phyloP scores from a whole-genome alignment of 2,888 invertebrate genomes.

The Agonopterix alstromeriana region DNA sequence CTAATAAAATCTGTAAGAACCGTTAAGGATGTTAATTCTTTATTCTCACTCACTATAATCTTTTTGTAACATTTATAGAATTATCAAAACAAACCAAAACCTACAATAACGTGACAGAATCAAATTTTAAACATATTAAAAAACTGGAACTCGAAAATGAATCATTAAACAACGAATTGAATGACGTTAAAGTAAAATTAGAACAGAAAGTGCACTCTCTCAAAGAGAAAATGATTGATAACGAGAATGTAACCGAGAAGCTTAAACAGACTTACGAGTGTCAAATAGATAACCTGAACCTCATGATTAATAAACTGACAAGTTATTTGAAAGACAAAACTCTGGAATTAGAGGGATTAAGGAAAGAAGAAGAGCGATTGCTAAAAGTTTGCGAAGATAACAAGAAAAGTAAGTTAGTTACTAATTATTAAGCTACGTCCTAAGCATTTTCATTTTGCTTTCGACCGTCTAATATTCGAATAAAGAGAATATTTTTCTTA shows the following conservation, averaged over 20 bases:
- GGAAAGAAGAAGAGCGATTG: slow-evolving; percentile 39
- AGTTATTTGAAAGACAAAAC: slow-evolving; percentile 51
- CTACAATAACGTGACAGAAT: slow-evolving; percentile 24
- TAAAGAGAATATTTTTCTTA: no score
- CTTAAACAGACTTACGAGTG: slow-evolving; percentile 46
- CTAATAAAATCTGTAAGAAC: not conserved
- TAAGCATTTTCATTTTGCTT: no score
- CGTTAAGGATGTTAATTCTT: not conserved
- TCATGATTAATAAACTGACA: slow-evolving; percentile 45
- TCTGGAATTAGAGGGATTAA: slow-evolving; percentile 31
- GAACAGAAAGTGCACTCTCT: slow-evolving; percentile 50
- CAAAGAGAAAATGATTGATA: slow-evolving; percentile 47
- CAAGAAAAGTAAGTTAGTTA: slow-evolving; percentile 26
- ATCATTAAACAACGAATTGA: slow-evolving; percentile 35
- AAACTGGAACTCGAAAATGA: slow-evolving; percentile 37
- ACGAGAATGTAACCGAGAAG: slow-evolving; percentile 45
- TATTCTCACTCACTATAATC: not conserved
- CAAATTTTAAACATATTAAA: slow-evolving; percentile 32
- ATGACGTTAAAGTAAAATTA: slow-evolving; percentile 42
- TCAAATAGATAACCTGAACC: slow-evolving; percentile 48
- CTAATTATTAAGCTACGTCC: not conserved
- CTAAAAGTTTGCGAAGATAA: slow-evolving; percentile 30
- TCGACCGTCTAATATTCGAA: no score
- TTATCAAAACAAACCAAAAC: slow-evolving; percentile 27
- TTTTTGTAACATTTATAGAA: slow-evolving; percentile 22